phyloP scores from a whole-genome alignment of 1,140 invertebrate species.

The Neotoxoptera formosana region DNA sequence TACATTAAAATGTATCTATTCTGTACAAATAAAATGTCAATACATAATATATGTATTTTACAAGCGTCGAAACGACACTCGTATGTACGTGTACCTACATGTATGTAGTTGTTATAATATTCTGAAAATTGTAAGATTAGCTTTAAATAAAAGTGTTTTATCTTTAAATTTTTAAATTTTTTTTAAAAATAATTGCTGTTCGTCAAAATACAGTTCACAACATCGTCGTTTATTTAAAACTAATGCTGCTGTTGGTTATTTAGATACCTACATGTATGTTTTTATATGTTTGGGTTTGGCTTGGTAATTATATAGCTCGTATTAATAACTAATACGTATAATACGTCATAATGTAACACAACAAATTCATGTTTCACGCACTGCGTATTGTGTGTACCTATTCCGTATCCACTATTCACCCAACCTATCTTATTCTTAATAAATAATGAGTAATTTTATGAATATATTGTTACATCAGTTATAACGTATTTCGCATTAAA shows the following conservation, averaged over 20 bases:
- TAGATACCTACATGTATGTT: background rate
- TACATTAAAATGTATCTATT: background rate
- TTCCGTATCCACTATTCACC: background rate
- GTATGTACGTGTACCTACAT: background rate
- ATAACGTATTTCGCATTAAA: background rate
- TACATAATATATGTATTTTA: background rate
- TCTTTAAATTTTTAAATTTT: no score
- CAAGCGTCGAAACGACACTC: background rate
- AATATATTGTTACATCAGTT: background rate
- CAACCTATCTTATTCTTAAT: background rate
- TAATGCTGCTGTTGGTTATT: background rate
- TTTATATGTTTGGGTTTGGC: background rate
- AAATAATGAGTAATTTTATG: background rate
- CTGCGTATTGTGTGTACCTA: background rate
- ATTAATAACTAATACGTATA: background rate
- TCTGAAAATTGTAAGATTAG: no score
- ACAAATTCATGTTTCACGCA: background rate
- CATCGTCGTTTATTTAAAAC: background rate
- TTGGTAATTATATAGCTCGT: background rate
- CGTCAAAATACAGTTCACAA: background rate
- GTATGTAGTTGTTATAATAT: no score
- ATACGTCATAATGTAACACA: background rate
- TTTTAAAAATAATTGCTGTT: background rate
- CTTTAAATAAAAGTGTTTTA: no score
- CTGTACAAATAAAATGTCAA: background rate